phyloP scores from a whole-genome alignment of 2,888 invertebrate genomes.

The Tetrapedia diversipes region DNA sequence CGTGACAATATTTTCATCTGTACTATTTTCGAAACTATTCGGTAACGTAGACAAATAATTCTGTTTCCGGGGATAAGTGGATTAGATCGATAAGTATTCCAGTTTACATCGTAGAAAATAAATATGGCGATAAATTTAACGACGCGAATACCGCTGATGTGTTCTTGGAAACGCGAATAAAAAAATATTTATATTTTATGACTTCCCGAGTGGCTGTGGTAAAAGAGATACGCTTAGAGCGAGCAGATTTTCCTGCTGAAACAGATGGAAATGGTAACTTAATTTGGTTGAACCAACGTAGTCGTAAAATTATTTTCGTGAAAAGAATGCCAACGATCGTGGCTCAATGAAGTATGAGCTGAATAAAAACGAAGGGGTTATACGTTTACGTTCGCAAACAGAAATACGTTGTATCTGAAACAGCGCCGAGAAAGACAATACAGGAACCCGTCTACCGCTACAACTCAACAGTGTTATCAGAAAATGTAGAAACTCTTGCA shows the following conservation, averaged over 20 bases:
- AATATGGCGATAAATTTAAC: constrained; percentile 9
- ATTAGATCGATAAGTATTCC: not conserved
- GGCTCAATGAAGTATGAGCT: not conserved
- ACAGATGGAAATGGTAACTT: not conserved
- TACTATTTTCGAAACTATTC: no score
- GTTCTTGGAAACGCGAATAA: not conserved
- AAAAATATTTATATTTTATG: constrained; percentile 16
- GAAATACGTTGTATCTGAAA: no score
- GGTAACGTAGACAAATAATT: not conserved
- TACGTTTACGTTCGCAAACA: not conserved
- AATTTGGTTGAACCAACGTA: not conserved
- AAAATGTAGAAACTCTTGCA: not conserved
- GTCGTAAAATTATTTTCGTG: no score
- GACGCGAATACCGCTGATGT: not conserved
- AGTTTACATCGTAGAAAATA: not conserved
- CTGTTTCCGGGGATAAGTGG: not conserved
- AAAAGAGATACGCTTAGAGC: not conserved
- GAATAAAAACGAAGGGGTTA: not conserved
- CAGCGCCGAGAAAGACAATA: no score
- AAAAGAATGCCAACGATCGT: not conserved
- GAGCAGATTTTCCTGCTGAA: not conserved
- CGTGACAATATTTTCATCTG: no score
- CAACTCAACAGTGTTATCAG: not conserved
- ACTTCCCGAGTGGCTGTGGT: not conserved
- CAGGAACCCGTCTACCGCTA: not conserved